Conservation (phyloP, 1,140 invertebrate genomes). For the Drosophila kanapiae region DNA sequence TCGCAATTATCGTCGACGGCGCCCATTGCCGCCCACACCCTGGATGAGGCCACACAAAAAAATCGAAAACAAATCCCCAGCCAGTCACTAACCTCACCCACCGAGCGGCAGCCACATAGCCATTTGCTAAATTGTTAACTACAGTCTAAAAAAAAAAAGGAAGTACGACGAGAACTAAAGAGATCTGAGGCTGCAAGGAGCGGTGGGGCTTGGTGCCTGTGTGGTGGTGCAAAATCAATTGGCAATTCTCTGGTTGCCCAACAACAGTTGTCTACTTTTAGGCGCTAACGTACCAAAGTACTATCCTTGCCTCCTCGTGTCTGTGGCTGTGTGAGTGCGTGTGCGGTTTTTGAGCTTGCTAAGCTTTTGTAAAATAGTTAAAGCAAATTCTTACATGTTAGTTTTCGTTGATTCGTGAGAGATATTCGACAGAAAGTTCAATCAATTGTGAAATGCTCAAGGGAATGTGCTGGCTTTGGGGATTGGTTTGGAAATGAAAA, state of each 20-base stretch:
- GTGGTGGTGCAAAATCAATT: conserved; percentile 69
- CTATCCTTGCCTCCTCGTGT: conserved; percentile 11
- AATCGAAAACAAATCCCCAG: conserved; percentile 58
- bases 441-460: conserved; percentile 40
- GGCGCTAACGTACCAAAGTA: conserved; percentile 66
- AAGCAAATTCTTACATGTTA: conserved; percentile 65
- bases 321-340: conserved; percentile 19
- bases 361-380: conserved; percentile 66
- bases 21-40: not conserved
- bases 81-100: conserved; percentile 25
- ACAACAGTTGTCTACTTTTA: conserved; percentile 76
- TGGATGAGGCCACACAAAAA: conserved; percentile 30
- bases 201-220: not conserved
- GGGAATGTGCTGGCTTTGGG: not conserved
- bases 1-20: conserved; percentile 76
- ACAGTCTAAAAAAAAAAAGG: conserved; percentile 53
- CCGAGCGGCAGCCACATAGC: conserved; percentile 41
- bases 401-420: conserved; percentile 55
- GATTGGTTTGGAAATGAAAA: not conserved
- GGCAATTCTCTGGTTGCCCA: conserved; percentile 57
- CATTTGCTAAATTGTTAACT: conserved; percentile 79
- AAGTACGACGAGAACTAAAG: conserved; percentile 20
- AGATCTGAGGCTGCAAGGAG: conserved; percentile 6
- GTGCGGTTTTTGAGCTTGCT: conserved; percentile 53
- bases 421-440: conserved; percentile 56